Percentiles rank a stretch among this genome's conserved stretches.
These are phyloP conservation scores for Papilio xuthus DNA, from an alignment of 1,140 invertebrate genomes.

Conservation along the genomic window DNA sequence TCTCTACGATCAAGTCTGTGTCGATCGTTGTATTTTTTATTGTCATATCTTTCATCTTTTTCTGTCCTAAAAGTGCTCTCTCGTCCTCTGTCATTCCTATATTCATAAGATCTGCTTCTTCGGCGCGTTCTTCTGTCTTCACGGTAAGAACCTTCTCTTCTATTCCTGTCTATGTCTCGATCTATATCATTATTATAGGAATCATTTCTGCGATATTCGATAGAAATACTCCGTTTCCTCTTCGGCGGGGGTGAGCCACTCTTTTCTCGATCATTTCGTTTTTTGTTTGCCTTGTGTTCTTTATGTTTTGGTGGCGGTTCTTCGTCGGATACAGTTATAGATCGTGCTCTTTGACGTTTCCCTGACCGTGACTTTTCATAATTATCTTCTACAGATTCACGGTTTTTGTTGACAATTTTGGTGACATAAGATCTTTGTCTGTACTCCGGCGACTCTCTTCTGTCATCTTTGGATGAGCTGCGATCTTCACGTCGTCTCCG, in stretches of 20 bases:
- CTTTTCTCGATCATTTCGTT: constrained; percentile 44
- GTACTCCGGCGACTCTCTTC: constrained; percentile 55
- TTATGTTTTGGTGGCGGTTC: constrained; percentile 51
- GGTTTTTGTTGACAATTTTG: constrained; percentile 65
- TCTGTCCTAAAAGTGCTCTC: constrained; percentile 50
- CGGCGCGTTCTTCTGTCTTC: constrained; percentile 41
- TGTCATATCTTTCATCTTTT: constrained; percentile 53
- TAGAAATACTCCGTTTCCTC: constrained; percentile 57
- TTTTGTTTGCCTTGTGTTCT: constrained; percentile 56
- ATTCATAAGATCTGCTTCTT: constrained; percentile 59
- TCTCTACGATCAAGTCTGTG: constrained; percentile 46
- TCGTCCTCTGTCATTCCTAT: constrained; percentile 52
- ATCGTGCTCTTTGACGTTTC: constrained; percentile 50
- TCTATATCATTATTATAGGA: not conserved
- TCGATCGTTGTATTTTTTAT: constrained; percentile 54
- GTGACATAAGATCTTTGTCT: constrained; percentile 62
- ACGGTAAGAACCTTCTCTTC: constrained; percentile 53
- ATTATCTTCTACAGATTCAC: constrained; percentile 57
- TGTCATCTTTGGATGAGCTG: constrained; percentile 49
- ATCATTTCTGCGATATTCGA: constrained; percentile 25
- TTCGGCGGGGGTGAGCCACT: constrained; percentile 67
- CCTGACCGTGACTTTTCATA: constrained; percentile 46
- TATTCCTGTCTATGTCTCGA: constrained; percentile 40
- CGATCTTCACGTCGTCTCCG: constrained; percentile 52
- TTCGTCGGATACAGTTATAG: constrained; percentile 54